Evolutionary conservation across 1,140 invertebrate genomes (phyloP), one percentile per base, ranked within the genome.

Genomic region (Heliconius hermathena): DNA sequence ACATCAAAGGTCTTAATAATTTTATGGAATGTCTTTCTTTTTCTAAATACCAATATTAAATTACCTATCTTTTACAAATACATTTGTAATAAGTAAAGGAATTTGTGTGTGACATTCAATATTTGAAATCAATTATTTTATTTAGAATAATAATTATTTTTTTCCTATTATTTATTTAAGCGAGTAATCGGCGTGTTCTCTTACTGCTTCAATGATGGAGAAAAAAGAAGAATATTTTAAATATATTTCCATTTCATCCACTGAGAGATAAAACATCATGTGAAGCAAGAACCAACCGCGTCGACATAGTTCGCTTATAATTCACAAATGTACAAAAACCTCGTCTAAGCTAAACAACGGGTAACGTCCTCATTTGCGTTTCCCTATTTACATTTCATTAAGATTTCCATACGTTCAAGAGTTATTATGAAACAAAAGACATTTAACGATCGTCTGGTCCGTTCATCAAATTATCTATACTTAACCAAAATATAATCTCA

Each of bases 1-100:
- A 83, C 81, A 81, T 83, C 83, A 81, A 84, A 84, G 83, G 76
- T 83, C 79, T 83, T 79, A 82, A 84, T 84, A 84, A 82, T 82
- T 84, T 81, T 77, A 77, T 60, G 79, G 75, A 76, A 76, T 54
- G 83, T 73, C 76, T 74, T 77, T 84, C 82, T 84, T 82, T 82
- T 74, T 79, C 78, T 81, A 74, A 74, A 81, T 75, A 66, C 54
- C 41, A 78, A 82, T 77, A 84, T 84, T 81, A 84, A 84, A 84
- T 82, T 82, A 66, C 60, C 22, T 66, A 66, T 22, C 60, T 11
- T 66, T 66, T 66, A 66, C 26, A 66, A 66, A 29, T 5, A 46
- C 13, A 16, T 16, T 29, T 16, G 22, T 16, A 26, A 66, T 5
- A 29, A 26, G 1, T 13, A 26, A 66, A 66, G 3, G 13, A 29